Evolutionary conservation across 2,888 invertebrate species (phyloP).

Genomic region (Idaea dimidiata): DNA sequence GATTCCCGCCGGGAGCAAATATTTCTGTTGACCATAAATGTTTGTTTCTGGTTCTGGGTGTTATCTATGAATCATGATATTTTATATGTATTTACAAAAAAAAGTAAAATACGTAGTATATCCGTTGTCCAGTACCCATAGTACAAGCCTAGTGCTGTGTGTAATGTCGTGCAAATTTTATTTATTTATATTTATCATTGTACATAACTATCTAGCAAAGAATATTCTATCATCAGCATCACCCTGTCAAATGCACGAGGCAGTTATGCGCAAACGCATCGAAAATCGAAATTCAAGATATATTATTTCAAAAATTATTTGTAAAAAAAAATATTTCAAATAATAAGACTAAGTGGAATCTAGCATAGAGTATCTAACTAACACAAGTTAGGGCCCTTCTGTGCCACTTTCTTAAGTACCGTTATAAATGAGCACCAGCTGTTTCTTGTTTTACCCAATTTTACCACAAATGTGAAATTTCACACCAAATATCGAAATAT

Average conservation of each 20-base stretch:
- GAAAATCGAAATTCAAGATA: too few relatives aligned
- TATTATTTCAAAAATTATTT: too few relatives aligned
- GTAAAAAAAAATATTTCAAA: background rate
- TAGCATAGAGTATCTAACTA: background rate
- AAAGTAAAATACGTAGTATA: too few relatives aligned
- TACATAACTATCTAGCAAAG: background rate
- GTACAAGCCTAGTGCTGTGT: too few relatives aligned
- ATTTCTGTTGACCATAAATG: too few relatives aligned
- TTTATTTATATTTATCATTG: background rate
- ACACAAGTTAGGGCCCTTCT: background rate
- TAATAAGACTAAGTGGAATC: background rate
- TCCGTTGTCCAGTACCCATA: too few relatives aligned
- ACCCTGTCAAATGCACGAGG: too few relatives aligned
- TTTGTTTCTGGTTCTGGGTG: too few relatives aligned
- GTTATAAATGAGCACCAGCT: background rate
- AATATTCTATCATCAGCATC: conserved; percentile 2
- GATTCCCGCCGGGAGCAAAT: too few relatives aligned
- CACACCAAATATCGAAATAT: background rate
- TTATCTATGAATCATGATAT: too few relatives aligned
- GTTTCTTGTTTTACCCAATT: background rate
- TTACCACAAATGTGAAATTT: background rate
- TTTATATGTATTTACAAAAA: too few relatives aligned
- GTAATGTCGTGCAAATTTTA: too few relatives aligned
- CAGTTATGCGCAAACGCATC: background rate
- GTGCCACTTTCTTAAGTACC: background rate